These are phyloP conservation scores for Rotaria sp. DNA, from an alignment of 2,888 invertebrate species.

Conservation along the genomic window DNA sequence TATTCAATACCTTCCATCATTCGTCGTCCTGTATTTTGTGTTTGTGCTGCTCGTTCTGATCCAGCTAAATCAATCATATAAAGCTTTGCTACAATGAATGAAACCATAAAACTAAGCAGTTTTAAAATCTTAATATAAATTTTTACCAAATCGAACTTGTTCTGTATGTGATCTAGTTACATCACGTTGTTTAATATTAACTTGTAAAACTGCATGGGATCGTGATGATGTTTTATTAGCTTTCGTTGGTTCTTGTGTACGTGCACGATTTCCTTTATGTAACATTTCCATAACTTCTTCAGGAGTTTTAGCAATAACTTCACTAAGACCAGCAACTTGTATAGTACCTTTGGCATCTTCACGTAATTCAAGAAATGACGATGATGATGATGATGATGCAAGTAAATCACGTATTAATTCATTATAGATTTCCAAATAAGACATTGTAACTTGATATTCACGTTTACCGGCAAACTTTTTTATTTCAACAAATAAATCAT, in stretches of 20 bases:
- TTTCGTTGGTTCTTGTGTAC: slow-evolving; percentile 86
- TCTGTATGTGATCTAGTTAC: slow-evolving; percentile 44
- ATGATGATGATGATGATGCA: slow-evolving; percentile 68
- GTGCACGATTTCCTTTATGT: slow-evolving; percentile 77
- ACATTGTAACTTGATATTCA: slow-evolving; percentile 61
- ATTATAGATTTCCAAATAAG: slow-evolving; percentile 90
- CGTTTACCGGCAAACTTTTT: slow-evolving; percentile 50
- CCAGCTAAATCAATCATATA: slow-evolving; percentile 93
- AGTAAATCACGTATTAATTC: slow-evolving; percentile 84
- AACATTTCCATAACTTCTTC: slow-evolving; percentile 75
- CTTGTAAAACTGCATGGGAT: slow-evolving; percentile 85
- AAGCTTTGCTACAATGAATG: slow-evolving; percentile 61
- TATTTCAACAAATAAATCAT: slow-evolving; percentile 71
- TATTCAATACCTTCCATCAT: slow-evolving; percentile 50
- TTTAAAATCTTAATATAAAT: not conserved
- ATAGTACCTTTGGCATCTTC: slow-evolving; percentile 77
- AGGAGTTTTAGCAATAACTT: slow-evolving; percentile 75
- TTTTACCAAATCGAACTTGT: slow-evolving; percentile 50
- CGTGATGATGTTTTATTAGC: slow-evolving; percentile 87
- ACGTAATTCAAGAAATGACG: slow-evolving; percentile 75
- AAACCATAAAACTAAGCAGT: no score
- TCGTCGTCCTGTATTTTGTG: slow-evolving; percentile 72
- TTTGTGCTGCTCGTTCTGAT: slow-evolving; percentile 82
- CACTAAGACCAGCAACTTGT: slow-evolving; percentile 80
- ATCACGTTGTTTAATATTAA: slow-evolving; percentile 46